Conservation (phyloP, 2,888 invertebrate species). For the Geophilus truncorum region DNA sequence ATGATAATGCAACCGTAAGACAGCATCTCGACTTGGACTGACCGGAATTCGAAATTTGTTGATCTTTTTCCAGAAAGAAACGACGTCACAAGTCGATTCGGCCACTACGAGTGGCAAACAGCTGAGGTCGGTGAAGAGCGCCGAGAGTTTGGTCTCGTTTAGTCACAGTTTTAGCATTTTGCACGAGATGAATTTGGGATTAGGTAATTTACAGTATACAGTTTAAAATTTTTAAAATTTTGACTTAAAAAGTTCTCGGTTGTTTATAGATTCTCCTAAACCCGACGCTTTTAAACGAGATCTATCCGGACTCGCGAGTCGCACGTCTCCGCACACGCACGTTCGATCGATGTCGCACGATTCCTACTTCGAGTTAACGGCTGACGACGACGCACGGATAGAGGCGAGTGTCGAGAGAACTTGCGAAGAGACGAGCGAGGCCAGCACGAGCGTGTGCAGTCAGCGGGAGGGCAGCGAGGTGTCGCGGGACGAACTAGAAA, state of each 20-base stretch:
- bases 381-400: slow-evolving; percentile 45
- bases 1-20: background rate
- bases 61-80: slow-evolving; percentile 40
- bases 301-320: background rate
- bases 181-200: background rate
- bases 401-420: slow-evolving; percentile 42
- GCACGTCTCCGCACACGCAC: slow-evolving; percentile 41
- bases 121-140: slow-evolving; percentile 64
- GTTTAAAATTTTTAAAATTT: too few relatives aligned
- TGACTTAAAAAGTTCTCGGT: too few relatives aligned
- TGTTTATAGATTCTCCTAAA: background rate
- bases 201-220: slow-evolving; percentile 39
- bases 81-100: slow-evolving; percentile 40
- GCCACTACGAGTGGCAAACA: slow-evolving; percentile 38
- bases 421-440: background rate
- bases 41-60: too few relatives aligned
- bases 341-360: slow-evolving; percentile 76
- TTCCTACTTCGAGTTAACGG: slow-evolving; percentile 73
- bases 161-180: background rate
- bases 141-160: slow-evolving; percentile 59
- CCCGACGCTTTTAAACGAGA: background rate
- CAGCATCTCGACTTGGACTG: too few relatives aligned
- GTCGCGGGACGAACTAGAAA: slow-evolving; percentile 33
- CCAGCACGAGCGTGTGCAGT: background rate
- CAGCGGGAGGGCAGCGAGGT: background rate